These are phyloP conservation scores for Ancistrus triradiatus DNA, from an alignment of 2,113 vertebrate species.

Conservation along the genomic window DNA sequence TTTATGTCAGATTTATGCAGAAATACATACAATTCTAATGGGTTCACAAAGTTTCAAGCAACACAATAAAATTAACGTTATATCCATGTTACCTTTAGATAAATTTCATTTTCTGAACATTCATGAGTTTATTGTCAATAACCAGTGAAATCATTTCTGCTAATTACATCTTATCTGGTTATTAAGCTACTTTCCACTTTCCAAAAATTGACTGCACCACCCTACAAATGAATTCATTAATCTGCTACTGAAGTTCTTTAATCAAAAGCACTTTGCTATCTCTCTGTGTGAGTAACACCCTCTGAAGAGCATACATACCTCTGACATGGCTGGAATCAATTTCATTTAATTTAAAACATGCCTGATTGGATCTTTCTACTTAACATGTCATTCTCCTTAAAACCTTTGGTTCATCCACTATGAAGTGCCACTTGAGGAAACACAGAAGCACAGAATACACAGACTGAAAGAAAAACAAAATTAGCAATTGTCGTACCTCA, in stretches of 20 bases:
- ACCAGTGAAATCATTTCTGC: background rate
- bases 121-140: slow-evolving; percentile 1
- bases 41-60: too few relatives aligned
- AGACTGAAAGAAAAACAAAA: background rate
- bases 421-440: background rate
- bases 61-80: too few relatives aligned
- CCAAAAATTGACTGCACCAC: background rate
- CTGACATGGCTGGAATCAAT: slow-evolving; percentile 9
- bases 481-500: too few relatives aligned
- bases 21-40: too few relatives aligned
- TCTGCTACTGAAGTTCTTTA: slow-evolving; percentile 12
- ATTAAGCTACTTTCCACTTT: slow-evolving; percentile 1
- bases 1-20: too few relatives aligned
- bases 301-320: slow-evolving; percentile 8
- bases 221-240: background rate
- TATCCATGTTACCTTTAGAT: too few relatives aligned
- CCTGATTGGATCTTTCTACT: slow-evolving; percentile 12
- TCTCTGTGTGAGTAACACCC: background rate
- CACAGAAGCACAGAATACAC: background rate
- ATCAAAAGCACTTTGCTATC: slow-evolving; percentile 15
- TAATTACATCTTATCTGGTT: slow-evolving; percentile 10
- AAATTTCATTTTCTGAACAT: too few relatives aligned
- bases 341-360: slow-evolving; percentile 2
- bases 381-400: slow-evolving; percentile 6
- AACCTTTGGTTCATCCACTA: background rate